Conservation (phyloP, 2,888 invertebrate genomes). For the Crossocerus cetratus region DNA sequence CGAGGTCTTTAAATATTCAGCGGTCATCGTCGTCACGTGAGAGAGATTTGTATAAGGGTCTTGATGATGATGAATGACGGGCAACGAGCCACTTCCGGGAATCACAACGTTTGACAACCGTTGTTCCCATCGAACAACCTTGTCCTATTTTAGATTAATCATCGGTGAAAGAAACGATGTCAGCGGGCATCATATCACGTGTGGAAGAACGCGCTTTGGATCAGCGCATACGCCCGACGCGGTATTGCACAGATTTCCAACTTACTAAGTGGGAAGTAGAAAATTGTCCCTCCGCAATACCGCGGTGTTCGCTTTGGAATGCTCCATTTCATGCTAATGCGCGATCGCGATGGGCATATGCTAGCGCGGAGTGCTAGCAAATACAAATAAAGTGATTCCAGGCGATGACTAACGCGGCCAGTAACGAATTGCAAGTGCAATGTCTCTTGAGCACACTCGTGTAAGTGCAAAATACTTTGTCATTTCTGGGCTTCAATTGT, state of each 20-base stretch:
- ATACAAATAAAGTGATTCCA: slow-evolving; percentile 6
- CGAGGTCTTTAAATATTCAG: slow-evolving; percentile 49
- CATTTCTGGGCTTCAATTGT: slow-evolving; percentile 43
- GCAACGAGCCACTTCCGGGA: slow-evolving; percentile 74
- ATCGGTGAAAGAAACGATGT: slow-evolving; percentile 46
- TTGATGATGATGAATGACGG: slow-evolving; percentile 73
- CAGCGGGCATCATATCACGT: slow-evolving; percentile 33
- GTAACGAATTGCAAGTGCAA: slow-evolving; percentile 34
- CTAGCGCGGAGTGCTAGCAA: not conserved
- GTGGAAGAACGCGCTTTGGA: slow-evolving; percentile 29
- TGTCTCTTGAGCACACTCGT: slow-evolving; percentile 27
- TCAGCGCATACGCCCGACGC: slow-evolving; percentile 9
- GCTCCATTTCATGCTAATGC: slow-evolving; percentile 13
- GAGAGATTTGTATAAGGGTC: slow-evolving; percentile 61
- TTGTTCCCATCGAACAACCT: slow-evolving; percentile 70
- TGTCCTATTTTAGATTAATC: slow-evolving; percentile 65
- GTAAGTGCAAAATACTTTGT: slow-evolving; percentile 40
- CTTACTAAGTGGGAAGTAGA: slow-evolving; percentile 21
- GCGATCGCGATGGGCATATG: not conserved
- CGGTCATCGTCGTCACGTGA: slow-evolving; percentile 60
- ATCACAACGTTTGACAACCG: slow-evolving; percentile 64
- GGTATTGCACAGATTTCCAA: slow-evolving; percentile 15
- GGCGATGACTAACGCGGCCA: not conserved
- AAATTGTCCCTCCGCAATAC: slow-evolving; percentile 32
- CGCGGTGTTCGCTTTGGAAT: slow-evolving; percentile 24